These are phyloP conservation scores for Sebastes flavidus DNA, from an alignment of 2,797 vertebrate species.

Conservation along the genomic window DNA sequence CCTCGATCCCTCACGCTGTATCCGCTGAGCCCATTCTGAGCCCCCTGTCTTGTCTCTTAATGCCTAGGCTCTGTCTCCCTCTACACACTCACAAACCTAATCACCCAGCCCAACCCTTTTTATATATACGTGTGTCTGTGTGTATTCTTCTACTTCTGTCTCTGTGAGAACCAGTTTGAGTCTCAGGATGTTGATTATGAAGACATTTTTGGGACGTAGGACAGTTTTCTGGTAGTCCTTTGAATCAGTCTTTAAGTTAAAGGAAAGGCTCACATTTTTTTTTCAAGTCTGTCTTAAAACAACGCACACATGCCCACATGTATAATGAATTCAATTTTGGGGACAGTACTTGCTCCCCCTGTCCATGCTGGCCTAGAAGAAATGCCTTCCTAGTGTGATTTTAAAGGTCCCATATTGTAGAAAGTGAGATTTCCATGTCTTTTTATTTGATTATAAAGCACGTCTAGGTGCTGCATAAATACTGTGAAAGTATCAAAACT, in stretches of 20 bases:
- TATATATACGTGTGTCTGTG: background rate
- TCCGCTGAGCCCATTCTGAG: conserved; percentile 58
- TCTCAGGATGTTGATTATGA: background rate
- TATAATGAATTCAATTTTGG: too few relatives aligned
- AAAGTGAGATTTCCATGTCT: background rate
- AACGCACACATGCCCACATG: background rate
- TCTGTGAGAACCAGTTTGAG: background rate
- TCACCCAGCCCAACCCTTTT: conserved; percentile 14
- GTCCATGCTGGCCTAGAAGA: background rate
- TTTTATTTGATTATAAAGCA: background rate
- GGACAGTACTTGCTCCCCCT: background rate
- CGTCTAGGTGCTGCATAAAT: fast-evolving
- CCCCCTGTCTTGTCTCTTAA: conserved; percentile 59
- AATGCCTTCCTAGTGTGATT: background rate
- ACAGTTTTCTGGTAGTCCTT: background rate
- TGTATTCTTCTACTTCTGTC: background rate
- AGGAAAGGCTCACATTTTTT: background rate
- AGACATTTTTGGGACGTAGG: background rate
- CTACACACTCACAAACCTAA: conserved; percentile 32
- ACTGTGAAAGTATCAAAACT: too few relatives aligned
- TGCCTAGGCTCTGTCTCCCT: conserved; percentile 40
- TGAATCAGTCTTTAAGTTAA: background rate
- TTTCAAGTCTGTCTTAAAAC: background rate
- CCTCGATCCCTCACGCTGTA: conserved; percentile 68
- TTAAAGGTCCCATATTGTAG: background rate